phyloP scores from a whole-genome alignment of 1,140 invertebrate genomes.

The Thalassaphorura encarpata region DNA sequence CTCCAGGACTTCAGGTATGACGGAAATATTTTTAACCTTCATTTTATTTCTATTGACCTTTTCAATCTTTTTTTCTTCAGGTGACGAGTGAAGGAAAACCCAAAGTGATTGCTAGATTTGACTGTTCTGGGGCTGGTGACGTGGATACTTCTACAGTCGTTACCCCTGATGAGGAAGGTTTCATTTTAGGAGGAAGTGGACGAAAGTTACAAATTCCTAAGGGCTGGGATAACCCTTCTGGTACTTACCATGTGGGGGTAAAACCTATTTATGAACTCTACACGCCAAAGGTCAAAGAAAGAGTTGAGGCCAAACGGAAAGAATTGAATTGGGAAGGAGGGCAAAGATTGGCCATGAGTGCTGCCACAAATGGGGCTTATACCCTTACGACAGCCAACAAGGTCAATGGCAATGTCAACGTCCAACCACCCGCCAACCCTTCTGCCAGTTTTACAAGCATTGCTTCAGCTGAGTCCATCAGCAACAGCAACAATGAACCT shows the following conservation, averaged over 20 bases:
- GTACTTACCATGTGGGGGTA: constrained; percentile 71
- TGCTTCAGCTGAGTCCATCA: too few relatives aligned
- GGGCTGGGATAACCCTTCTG: constrained; percentile 71
- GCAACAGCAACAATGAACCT: background rate
- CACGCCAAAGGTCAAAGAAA: constrained; percentile 67
- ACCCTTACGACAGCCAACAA: background rate
- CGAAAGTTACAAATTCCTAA: constrained; percentile 58
- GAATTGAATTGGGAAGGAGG: constrained; percentile 74
- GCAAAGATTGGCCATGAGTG: constrained; percentile 52
- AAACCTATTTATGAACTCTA: constrained; percentile 81
- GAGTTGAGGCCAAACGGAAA: constrained; percentile 70
- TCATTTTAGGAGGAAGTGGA: constrained; percentile 75
- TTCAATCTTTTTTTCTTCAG: constrained; percentile 44
- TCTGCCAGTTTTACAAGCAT: too few relatives aligned
- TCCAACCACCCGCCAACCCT: too few relatives aligned
- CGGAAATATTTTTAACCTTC: background rate
- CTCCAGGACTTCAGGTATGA: constrained; percentile 78
- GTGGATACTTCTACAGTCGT: constrained; percentile 79
- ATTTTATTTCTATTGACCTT: background rate
- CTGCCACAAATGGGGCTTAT: background rate
- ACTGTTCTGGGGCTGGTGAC: constrained; percentile 91
- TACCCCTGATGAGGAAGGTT: constrained; percentile 55
- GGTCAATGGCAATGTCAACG: background rate
- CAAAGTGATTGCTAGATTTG: constrained; percentile 84
- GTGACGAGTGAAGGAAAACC: constrained; percentile 72